A percentile compares a stretch with the other conserved stretches of the same genome.
These are phyloP conservation scores for Tachyglossus aculeatus DNA, from an alignment of 2,797 vertebrate species.

Conservation along the genomic window DNA sequence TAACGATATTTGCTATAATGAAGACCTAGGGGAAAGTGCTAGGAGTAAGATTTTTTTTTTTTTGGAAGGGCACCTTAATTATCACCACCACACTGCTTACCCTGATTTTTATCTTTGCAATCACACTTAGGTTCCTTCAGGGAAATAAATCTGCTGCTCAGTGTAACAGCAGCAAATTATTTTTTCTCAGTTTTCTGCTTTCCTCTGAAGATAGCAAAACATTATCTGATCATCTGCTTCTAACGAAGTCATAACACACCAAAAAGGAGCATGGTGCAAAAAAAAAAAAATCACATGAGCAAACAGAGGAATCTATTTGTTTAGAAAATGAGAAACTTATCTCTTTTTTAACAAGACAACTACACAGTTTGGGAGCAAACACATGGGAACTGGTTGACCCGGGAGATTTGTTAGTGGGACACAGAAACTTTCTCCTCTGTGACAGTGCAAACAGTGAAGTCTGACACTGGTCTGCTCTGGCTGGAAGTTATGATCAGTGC, in stretches of 20 bases:
- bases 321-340: no score
- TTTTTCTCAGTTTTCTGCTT: slow-evolving; percentile 41
- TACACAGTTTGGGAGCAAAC: not conserved
- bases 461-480: not conserved
- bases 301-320: not conserved
- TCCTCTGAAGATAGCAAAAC: not conserved
- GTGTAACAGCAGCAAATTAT: slow-evolving; percentile 21
- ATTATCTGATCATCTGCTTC: not conserved
- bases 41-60: slow-evolving; percentile 19
- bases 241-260: not conserved
- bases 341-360: no score
- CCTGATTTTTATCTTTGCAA: not conserved
- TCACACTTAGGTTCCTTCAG: slow-evolving; percentile 45
- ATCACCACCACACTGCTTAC: not conserved
- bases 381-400: not conserved
- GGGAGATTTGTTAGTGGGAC: not conserved
- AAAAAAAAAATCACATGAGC: not conserved
- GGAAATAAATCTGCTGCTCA: slow-evolving; percentile 37
- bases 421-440: not conserved
- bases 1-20: not conserved
- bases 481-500: not conserved
- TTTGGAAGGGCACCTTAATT: slow-evolving; percentile 41
- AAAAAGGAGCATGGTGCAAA: not conserved
- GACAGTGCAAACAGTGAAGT: not conserved
- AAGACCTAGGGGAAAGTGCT: not conserved